Conservation (phyloP, 2,113 vertebrate genomes). For the Elanoides forficatus region DNA sequence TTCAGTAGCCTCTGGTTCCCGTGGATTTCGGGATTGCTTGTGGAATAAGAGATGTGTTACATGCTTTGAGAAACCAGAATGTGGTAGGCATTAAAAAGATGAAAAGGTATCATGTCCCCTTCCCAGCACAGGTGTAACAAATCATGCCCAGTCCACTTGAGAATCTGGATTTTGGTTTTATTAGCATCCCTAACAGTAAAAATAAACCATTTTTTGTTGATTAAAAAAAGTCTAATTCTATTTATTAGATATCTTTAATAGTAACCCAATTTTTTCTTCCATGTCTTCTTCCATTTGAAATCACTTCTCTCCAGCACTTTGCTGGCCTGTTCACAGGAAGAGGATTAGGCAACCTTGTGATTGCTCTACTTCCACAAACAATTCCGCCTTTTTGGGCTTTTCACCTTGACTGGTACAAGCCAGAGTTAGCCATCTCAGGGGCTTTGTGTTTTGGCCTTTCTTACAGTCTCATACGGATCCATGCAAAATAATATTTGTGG, state of each 20-base stretch:
- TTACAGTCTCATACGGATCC: neutral
- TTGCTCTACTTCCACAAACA: neutral
- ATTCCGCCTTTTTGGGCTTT: neutral
- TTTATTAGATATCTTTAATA: neutral
- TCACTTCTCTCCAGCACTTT: neutral
- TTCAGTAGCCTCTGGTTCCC: neutral
- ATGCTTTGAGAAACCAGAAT: neutral
- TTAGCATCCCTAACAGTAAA: neutral
- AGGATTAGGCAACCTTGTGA: neutral
- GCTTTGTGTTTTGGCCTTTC: neutral
- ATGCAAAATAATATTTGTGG: neutral
- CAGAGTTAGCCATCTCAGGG: neutral
- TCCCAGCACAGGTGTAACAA: neutral
- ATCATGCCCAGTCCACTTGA: neutral
- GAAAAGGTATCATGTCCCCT: neutral
- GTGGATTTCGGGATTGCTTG: neutral
- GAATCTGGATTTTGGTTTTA: neutral
- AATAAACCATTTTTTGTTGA: neutral
- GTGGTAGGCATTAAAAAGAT: neutral
- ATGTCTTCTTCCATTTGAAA: neutral
- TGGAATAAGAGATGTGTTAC: neutral
- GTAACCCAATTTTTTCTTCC: neutral
- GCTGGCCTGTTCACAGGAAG: neutral
- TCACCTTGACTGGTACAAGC: neutral
- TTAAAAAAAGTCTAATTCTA: neutral